Evolutionary conservation across 2,888 invertebrate species (phyloP).

Genomic region (Molorchus minor): DNA sequence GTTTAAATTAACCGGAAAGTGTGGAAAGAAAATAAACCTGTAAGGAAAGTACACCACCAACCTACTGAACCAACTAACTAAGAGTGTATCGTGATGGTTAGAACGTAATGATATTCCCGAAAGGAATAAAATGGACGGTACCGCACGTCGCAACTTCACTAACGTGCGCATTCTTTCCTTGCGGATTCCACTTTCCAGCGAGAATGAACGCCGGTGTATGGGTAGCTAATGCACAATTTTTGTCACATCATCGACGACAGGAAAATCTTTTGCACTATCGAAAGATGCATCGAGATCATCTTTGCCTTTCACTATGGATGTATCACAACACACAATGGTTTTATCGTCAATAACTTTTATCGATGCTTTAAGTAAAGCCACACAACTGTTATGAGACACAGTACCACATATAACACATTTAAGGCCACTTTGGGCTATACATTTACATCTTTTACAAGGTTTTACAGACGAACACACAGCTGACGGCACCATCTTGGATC

Average conservation of each 20-base stretch:
- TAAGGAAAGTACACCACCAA: background rate
- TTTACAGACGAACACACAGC: too few relatives aligned
- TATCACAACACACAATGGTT: constrained; percentile 20
- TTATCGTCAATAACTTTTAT: constrained; percentile 22
- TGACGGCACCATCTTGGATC: too few relatives aligned
- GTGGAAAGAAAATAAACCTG: background rate
- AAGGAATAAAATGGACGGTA: background rate
- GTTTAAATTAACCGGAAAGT: background rate
- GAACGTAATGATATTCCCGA: too few relatives aligned
- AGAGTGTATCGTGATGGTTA: background rate
- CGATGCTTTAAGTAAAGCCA: constrained; percentile 13
- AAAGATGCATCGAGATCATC: background rate
- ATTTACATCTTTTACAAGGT: constrained; percentile 28
- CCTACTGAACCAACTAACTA: too few relatives aligned
- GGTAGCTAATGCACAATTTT: too few relatives aligned
- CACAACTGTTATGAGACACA: constrained; percentile 27
- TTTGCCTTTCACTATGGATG: background rate
- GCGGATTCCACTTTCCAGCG: background rate
- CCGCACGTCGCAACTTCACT: background rate
- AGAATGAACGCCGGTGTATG: background rate
- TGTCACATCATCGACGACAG: too few relatives aligned
- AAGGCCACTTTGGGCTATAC: constrained; percentile 29
- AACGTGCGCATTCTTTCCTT: constrained; percentile 1
- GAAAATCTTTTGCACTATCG: background rate
- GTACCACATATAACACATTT: constrained; percentile 23